Percentiles rank a stretch among this genome's conserved stretches.
These are phyloP conservation scores for Lethenteron reissneri DNA, from an alignment of 2,113 vertebrate species.

Conservation along the genomic window DNA sequence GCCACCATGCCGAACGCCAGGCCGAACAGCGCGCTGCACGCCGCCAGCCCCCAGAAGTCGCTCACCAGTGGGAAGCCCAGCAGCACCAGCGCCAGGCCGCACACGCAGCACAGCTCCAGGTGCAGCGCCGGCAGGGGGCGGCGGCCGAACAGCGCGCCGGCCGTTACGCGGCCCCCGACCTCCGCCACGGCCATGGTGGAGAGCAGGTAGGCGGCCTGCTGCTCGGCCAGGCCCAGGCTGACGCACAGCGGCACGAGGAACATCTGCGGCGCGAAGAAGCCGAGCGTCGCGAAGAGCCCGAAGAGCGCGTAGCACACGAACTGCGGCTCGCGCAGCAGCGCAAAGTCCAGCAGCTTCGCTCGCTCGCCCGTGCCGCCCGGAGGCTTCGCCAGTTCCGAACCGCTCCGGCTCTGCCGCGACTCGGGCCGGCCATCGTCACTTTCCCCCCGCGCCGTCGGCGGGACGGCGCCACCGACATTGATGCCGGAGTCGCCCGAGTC, in stretches of 20 bases:
- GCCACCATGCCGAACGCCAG: slow-evolving; percentile 57
- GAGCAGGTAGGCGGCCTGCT: slow-evolving; percentile 44
- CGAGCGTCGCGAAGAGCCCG: slow-evolving; percentile 72
- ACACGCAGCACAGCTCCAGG: slow-evolving; percentile 48
- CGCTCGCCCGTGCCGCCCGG: background rate
- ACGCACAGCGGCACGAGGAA: slow-evolving; percentile 68
- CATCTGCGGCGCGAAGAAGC: slow-evolving; percentile 71
- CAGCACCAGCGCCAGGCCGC: slow-evolving; percentile 33
- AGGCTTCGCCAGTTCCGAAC: background rate
- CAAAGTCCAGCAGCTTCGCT: slow-evolving; percentile 47
- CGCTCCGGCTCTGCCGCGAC: background rate
- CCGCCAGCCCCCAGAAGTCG: slow-evolving; percentile 51
- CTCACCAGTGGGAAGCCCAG: slow-evolving; percentile 51
- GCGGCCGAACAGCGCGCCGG: slow-evolving; percentile 44
- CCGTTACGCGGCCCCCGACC: slow-evolving; percentile 46
- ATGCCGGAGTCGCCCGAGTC: background rate
- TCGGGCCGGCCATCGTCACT: background rate
- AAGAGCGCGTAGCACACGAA: slow-evolving; percentile 77
- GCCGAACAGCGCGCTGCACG: slow-evolving; percentile 56
- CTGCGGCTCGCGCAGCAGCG: slow-evolving; percentile 46
- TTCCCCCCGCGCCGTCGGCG: background rate
- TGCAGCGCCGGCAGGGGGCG: slow-evolving; percentile 46
- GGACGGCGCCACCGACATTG: background rate
- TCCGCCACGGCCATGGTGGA: slow-evolving; percentile 64
- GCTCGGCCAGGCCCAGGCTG: slow-evolving; percentile 42